Conservation (phyloP, 1,140 invertebrate genomes). For the Drosophila kanapiae region DNA sequence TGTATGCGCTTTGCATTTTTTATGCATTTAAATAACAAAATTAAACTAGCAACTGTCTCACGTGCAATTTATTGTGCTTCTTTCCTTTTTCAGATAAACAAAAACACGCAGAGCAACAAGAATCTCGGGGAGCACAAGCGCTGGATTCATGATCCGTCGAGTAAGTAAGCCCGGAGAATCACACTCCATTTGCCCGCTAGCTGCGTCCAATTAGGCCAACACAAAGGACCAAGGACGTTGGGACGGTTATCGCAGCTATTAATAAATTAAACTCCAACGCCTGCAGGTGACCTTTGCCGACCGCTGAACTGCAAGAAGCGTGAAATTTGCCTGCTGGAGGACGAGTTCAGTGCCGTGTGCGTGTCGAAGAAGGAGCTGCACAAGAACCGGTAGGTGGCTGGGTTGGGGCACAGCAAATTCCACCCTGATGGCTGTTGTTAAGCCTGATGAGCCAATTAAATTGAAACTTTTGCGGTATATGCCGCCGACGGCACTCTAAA, state of each 20-base stretch:
- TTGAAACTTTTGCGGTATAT: slow-evolving; percentile 54
- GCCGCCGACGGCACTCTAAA: slow-evolving; percentile 42
- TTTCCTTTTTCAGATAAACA: slow-evolving; percentile 68
- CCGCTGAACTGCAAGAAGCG: slow-evolving; percentile 95
- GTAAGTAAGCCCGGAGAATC: slow-evolving; percentile 86
- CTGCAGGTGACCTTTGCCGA: slow-evolving; percentile 92
- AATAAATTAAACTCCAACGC: slow-evolving; percentile 47
- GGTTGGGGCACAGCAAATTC: neutral
- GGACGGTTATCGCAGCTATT: slow-evolving; percentile 17
- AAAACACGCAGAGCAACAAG: slow-evolving; percentile 73
- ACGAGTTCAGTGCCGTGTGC: slow-evolving; percentile 94
- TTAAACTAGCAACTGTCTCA: slow-evolving; percentile 67
- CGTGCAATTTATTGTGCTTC: slow-evolving; percentile 32
- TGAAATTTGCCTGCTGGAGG: slow-evolving; percentile 93
- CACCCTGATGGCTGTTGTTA: slow-evolving; percentile 15
- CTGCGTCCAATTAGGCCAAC: slow-evolving; percentile 7
- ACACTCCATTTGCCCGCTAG: slow-evolving; percentile 3
- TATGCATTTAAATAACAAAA: slow-evolving; percentile 82
- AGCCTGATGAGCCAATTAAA: slow-evolving; percentile 75
- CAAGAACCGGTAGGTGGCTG: slow-evolving; percentile 89
- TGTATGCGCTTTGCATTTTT: slow-evolving; percentile 65
- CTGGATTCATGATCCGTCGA: slow-evolving; percentile 92
- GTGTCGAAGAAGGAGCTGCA: slow-evolving; percentile 94
- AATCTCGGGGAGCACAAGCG: slow-evolving; percentile 87
- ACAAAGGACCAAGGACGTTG: slow-evolving; percentile 11